phyloP scores from a whole-genome alignment of 1,140 invertebrate species.

The Antheraea pernyi region DNA sequence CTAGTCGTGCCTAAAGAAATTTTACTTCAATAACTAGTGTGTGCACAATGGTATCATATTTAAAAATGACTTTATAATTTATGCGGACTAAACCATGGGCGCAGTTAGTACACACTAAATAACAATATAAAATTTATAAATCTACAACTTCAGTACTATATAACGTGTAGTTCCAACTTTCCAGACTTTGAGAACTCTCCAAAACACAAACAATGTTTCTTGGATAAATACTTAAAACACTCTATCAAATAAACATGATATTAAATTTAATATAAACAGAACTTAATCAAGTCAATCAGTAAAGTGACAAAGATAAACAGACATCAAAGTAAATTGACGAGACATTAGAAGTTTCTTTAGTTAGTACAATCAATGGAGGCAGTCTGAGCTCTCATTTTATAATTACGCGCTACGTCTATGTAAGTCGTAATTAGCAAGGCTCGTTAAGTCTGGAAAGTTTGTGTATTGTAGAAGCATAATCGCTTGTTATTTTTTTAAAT shows the following conservation, averaged over 20 bases:
- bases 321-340: not conserved
- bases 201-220: not conserved
- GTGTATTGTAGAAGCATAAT: too few relatives aligned
- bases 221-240: not conserved
- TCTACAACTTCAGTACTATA: not conserved
- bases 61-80: too few relatives aligned
- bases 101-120: not conserved
- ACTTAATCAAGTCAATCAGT: slow-evolving; percentile 3
- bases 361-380: not conserved
- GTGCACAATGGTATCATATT: too few relatives aligned
- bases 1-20: too few relatives aligned
- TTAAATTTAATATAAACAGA: slow-evolving; percentile 4
- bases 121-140: not conserved
- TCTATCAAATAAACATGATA: not conserved
- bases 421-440: not conserved
- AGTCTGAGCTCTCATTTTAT: not conserved
- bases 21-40: too few relatives aligned
- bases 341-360: not conserved
- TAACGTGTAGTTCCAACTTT: not conserved
- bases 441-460: not conserved
- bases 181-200: not conserved
- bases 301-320: not conserved
- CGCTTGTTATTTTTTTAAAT: too few relatives aligned
- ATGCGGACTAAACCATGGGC: too few relatives aligned
- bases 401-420: not conserved